Conservation (phyloP, 2,888 invertebrate genomes). For the Drosophila dives region DNA sequence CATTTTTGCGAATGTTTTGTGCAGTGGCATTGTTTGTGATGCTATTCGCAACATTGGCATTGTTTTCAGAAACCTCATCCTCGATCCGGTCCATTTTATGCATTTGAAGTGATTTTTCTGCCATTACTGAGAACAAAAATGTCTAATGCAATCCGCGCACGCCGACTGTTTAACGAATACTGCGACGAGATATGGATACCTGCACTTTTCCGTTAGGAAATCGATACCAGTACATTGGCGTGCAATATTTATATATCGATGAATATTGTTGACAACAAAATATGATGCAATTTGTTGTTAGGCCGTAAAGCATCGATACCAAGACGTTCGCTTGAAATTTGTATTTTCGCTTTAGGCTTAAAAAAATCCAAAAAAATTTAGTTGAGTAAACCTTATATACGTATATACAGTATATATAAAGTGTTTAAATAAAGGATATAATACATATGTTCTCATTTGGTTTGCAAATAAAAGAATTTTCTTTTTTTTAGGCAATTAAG, state of each 20-base stretch:
- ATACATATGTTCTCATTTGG: too few relatives aligned
- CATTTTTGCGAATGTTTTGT: neutral
- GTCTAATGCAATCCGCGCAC: constrained; percentile 43
- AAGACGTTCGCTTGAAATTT: too few relatives aligned
- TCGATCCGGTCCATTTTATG: constrained; percentile 50
- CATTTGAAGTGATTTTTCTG: neutral
- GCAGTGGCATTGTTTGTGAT: constrained; percentile 23
- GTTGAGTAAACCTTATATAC: too few relatives aligned
- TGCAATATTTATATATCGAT: neutral
- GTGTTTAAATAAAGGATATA: too few relatives aligned
- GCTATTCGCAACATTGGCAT: constrained; percentile 6
- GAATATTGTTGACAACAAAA: too few relatives aligned
- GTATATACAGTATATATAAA: too few relatives aligned
- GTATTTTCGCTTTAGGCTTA: too few relatives aligned
- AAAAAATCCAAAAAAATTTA: too few relatives aligned
- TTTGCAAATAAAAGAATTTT: too few relatives aligned
- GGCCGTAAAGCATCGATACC: neutral
- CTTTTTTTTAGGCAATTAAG: too few relatives aligned
- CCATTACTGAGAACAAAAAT: constrained; percentile 19
- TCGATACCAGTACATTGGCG: too few relatives aligned
- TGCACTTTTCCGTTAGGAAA: neutral
- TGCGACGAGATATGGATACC: constrained; percentile 47
- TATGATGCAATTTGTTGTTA: too few relatives aligned
- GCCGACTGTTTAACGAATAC: constrained; percentile 54
- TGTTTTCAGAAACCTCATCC: constrained; percentile 31